These are phyloP conservation scores for Syngnathoides biaculeatus DNA, from an alignment of 2,113 vertebrate species.

Conservation along the genomic window DNA sequence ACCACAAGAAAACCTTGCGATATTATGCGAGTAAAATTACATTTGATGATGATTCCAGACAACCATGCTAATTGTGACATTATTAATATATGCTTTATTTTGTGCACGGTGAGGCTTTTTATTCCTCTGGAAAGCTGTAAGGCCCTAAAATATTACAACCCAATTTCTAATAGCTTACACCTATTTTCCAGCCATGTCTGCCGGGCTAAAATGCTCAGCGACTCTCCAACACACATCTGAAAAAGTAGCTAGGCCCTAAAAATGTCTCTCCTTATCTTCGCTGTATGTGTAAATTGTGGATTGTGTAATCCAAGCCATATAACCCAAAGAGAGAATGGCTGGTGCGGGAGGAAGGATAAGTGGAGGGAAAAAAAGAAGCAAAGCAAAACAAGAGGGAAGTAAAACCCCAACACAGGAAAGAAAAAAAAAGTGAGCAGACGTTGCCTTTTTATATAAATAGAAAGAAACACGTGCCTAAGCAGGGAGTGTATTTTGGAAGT, in stretches of 20 bases:
- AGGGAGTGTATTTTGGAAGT: constrained; percentile 18
- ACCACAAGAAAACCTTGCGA: not conserved
- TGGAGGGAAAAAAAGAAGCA: not conserved
- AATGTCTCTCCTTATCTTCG: constrained; percentile 71
- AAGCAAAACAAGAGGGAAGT: constrained; percentile 34
- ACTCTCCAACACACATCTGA: constrained; percentile 35
- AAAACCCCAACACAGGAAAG: constrained; percentile 30
- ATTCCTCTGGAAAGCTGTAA: constrained; percentile 41
- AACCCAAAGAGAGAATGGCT: constrained; percentile 41
- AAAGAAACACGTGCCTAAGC: not conserved
- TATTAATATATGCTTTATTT: constrained; percentile 55
- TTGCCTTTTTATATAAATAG: constrained; percentile 29
- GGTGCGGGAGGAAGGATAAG: constrained; percentile 46
- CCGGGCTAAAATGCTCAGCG: constrained; percentile 47
- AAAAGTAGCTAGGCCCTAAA: constrained; percentile 56
- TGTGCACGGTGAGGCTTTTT: constrained; percentile 41
- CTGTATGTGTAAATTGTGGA: constrained; percentile 55
- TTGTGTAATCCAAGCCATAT: constrained; percentile 43
- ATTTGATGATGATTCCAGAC: constrained; percentile 16
- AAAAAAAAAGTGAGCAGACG: constrained; percentile 28
- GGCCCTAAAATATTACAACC: constrained; percentile 65
- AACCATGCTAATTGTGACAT: constrained; percentile 37
- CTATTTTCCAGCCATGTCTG: constrained; percentile 65
- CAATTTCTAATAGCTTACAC: constrained; percentile 55
- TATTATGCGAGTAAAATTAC: constrained; percentile 4